These are phyloP conservation scores for Pelecanoides urinatrix DNA, from an alignment of 2,113 vertebrate genomes.

Conservation along the genomic window DNA sequence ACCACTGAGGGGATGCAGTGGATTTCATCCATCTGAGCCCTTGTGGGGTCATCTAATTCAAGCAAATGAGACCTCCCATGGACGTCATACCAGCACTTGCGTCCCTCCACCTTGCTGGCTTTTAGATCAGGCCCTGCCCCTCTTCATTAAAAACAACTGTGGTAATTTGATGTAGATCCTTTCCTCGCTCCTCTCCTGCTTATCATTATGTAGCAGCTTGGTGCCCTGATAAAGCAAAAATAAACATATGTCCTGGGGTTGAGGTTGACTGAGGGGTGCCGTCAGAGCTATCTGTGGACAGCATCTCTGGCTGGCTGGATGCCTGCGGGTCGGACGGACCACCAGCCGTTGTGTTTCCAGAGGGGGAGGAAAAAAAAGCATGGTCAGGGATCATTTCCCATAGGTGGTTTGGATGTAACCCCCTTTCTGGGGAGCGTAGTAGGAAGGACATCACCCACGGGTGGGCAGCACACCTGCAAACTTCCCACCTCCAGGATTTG, in stretches of 20 bases:
- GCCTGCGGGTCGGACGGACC: neutral
- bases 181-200: neutral
- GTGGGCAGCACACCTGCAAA: neutral
- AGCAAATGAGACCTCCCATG: neutral
- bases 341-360: neutral
- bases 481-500: neutral
- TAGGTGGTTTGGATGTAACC: neutral
- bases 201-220: neutral
- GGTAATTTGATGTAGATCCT: neutral
- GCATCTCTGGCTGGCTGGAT: neutral
- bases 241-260: accelerated
- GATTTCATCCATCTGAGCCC: neutral
- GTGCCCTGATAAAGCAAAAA: neutral
- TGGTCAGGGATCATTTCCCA: neutral
- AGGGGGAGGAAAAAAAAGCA: neutral
- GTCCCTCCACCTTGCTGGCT: neutral
- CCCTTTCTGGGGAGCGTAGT: neutral
- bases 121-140: neutral
- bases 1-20: neutral
- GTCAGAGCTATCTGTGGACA: neutral
- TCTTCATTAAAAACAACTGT: neutral
- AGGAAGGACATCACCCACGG: neutral
- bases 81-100: no score
- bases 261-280: neutral
- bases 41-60: neutral